Percentiles rank a stretch among this genome's conserved stretches.
phyloP scores from a whole-genome alignment of 2,888 invertebrate genomes.

The Chymomyza fuscimana region DNA sequence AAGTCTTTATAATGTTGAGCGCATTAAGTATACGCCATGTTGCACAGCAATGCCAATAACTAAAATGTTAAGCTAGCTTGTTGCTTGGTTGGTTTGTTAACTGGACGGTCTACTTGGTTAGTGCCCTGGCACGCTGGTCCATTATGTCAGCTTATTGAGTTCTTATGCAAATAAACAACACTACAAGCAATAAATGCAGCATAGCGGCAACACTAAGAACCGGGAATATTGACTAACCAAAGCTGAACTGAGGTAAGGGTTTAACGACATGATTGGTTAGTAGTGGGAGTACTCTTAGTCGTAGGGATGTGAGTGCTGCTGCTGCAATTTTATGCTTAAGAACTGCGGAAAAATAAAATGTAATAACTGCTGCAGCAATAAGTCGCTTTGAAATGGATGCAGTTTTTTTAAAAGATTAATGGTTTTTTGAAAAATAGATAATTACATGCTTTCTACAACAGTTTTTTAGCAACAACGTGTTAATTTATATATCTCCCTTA shows the following conservation, averaged over 20 bases:
- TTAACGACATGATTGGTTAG: no score
- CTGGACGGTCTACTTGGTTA: not conserved
- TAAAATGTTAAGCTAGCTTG: not conserved
- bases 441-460: no score
- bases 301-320: no score
- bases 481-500: no score
- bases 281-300: not conserved
- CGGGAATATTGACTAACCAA: conserved; percentile 8
- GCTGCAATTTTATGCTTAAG: no score
- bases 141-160: conserved; percentile 54
- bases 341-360: no score
- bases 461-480: no score
- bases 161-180: conserved; percentile 63
- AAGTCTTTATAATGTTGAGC: not conserved
- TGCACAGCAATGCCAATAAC: not conserved
- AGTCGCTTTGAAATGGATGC: no score
- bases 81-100: not conserved
- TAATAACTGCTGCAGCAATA: no score
- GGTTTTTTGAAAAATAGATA: no score
- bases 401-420: not conserved
- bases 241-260: conserved; percentile 4
- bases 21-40: not conserved
- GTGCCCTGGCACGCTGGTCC: conserved; percentile 22
- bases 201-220: not conserved
- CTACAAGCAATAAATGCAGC: conserved; percentile 9